Conservation (phyloP, 2,888 invertebrate genomes). For the Cetonia aurata region DNA sequence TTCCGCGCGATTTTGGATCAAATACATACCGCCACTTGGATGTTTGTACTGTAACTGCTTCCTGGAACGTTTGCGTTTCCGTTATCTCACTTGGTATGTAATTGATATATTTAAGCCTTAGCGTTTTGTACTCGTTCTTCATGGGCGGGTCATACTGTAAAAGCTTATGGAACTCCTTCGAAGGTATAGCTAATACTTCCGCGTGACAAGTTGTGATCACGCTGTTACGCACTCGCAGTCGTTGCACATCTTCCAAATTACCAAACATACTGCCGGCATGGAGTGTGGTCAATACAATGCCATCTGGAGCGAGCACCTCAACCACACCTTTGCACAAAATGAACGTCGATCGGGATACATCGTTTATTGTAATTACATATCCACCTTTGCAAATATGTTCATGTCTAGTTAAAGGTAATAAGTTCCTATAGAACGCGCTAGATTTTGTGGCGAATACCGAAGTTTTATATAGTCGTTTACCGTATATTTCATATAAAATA, state of each 20-base stretch:
- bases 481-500: slow-evolving; percentile 46
- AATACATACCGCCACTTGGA: slow-evolving; percentile 30
- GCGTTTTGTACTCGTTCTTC: slow-evolving; percentile 43
- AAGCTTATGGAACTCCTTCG: slow-evolving; percentile 46
- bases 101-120: slow-evolving; percentile 44
- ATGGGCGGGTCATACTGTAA: slow-evolving; percentile 48
- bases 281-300: slow-evolving; percentile 47
- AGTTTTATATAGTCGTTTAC: slow-evolving; percentile 33
- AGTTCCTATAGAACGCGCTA: slow-evolving; percentile 44
- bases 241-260: slow-evolving; percentile 46
- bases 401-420: slow-evolving; percentile 42
- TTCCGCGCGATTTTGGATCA: slow-evolving; percentile 36
- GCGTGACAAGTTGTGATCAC: slow-evolving; percentile 49
- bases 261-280: slow-evolving; percentile 51
- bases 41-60: background rate
- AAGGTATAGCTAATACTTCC: slow-evolving; percentile 43
- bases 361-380: slow-evolving; percentile 49
- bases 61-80: background rate
- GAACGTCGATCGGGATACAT: slow-evolving; percentile 48
- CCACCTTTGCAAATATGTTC: slow-evolving; percentile 48
- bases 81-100: slow-evolving; percentile 45
- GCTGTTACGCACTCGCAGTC: slow-evolving; percentile 45
- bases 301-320: slow-evolving; percentile 52
- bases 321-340: slow-evolving; percentile 50
- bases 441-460: slow-evolving; percentile 38